Evolutionary conservation across 2,888 invertebrate genomes (phyloP), one percentile per base, ranked within the genome.

Genomic region (Saturnia japonica): DNA sequence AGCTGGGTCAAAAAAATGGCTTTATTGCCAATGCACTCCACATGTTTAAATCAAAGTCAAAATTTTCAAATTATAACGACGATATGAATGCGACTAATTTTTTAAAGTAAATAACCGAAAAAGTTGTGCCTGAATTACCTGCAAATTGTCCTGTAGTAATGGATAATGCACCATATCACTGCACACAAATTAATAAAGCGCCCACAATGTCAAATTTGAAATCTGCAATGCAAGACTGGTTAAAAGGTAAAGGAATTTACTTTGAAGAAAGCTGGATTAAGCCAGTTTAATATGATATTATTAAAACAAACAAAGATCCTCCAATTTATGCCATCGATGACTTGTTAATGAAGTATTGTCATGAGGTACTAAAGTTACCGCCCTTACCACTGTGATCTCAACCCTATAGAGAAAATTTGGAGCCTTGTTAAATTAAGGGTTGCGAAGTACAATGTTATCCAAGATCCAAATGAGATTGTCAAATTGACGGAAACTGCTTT

Each of bases 381-480:
- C 68, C 25, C n/a, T 11, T 68, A 68, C 42, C 67, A 25, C 45
- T 70, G 68, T 42, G 22, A 68, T 14, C 60, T 68, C 42, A 68
- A 45, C n/a, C 68, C 68, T 34, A 68, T 68, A 25, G 68, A 68
- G n/a, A 47, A 68, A 47, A 68, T 51, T 51, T 68, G 47, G 47
- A 68, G 43, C 66, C 70, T 66, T 1, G 47, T 69, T 19, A 69
- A 69, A 57, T 62, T 47, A 62, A 45, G 62, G 9, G 62, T 69
- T 19, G 69, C 62, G 9, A 64, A 64, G 3, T 34, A 70, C 62
- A 64, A 64, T 70, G 51, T 70, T 42, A 64, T 64, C 34, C 70
- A 70, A 70, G 70, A 64, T 70, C 25, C 47, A 45, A 70, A 64
- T 64, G 42, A 69, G 11, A 69, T 69, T 34, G n/a, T 22, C 22